Base-by-base conservation (phyloP, 2,888 invertebrate species). In the Ceraclea dissimilis region DNA sequence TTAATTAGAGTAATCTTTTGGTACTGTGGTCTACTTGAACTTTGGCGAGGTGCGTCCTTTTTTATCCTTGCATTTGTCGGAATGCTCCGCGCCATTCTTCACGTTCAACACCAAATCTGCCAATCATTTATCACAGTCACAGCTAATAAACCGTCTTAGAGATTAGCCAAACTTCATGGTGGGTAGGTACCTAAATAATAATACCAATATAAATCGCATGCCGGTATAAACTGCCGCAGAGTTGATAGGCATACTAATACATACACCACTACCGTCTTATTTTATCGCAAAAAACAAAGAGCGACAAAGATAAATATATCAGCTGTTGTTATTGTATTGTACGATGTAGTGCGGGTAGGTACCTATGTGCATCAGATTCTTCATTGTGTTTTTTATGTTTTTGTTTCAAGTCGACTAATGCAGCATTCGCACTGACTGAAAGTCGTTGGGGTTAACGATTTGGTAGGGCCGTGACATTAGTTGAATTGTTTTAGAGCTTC, bases 101-200 rank as follows among this genome's bases (percentile, higher is more conserved):
- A 39, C 39, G 39, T 39, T 39, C 39, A 39, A 39, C 39, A 39
- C 39, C 39, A 16, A 39, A 39, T 39, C 39, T 39, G 39, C 39
- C 39, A 39, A 39, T 39, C 39, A 39, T 39, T 39, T 39, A 39
- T 39, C 39, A 39, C 39, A 39, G 39, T 39, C 39, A 39, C 39
- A 39, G 39, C 16, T 39, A 39, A 39, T 39, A 39, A 39, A 39
- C n/a, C 39, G 13, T 39, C 4, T 39, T 13, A 16, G 16, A 39
- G 13, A 39, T 39, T 39, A 26, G 26, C 10, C 26, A 26, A 26
- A 26, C 26, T 10, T 26, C 26, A 26, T 10, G 26, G 26, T 26
- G n/a, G n/a, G n/a, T n/a, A n/a, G n/a, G n/a, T n/a, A n/a, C n/a
- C n/a, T n/a, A 26, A 26, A 26, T 26, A 26, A 26, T 26, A 26